A percentile compares a stretch with the other conserved stretches of the same genome.
phyloP scores from a whole-genome alignment of 2,113 vertebrate genomes.

The Eptatretus burgeri region DNA sequence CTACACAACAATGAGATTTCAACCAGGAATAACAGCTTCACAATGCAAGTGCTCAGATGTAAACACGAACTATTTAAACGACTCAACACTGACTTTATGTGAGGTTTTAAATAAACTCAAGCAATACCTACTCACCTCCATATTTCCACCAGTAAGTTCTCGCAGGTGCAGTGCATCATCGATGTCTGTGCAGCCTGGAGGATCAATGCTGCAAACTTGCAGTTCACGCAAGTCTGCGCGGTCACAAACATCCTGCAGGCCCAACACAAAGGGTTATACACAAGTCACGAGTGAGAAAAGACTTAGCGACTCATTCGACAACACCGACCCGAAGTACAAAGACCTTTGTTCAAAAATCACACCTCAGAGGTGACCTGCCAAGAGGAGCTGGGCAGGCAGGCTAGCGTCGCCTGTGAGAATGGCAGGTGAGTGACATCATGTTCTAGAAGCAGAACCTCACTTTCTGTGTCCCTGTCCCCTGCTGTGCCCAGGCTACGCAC shows the following conservation, averaged over 20 bases:
- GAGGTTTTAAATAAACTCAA: constrained; percentile 9
- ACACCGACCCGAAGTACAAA: too few relatives aligned
- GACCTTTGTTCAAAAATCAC: not conserved
- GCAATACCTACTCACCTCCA: constrained; percentile 27
- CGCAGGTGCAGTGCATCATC: constrained; percentile 68
- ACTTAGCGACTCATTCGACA: too few relatives aligned
- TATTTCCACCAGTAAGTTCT: constrained; percentile 44
- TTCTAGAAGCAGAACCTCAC: constrained; percentile 66
- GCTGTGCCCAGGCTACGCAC: constrained; percentile 52
- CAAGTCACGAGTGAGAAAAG: too few relatives aligned
- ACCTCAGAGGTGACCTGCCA: constrained; percentile 65
- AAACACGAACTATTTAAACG: too few relatives aligned
- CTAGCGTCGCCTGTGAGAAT: constrained; percentile 65
- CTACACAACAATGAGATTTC: too few relatives aligned
- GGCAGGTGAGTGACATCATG: constrained; percentile 79
- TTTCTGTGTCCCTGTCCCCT: constrained; percentile 73
- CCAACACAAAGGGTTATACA: too few relatives aligned
- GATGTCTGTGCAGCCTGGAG: constrained; percentile 90
- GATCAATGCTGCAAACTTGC: constrained; percentile 69
- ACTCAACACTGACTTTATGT: too few relatives aligned
- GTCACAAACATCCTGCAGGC: constrained; percentile 36
- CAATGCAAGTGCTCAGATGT: too few relatives aligned
- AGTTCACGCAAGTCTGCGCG: constrained; percentile 49
- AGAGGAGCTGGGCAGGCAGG: constrained; percentile 66
- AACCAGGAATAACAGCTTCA: too few relatives aligned